Percentiles rank a stretch among this genome's conserved stretches.
Evolutionary conservation across 2,113 vertebrate genomes (phyloP).

Genomic region (Gymnarchus niloticus): DNA sequence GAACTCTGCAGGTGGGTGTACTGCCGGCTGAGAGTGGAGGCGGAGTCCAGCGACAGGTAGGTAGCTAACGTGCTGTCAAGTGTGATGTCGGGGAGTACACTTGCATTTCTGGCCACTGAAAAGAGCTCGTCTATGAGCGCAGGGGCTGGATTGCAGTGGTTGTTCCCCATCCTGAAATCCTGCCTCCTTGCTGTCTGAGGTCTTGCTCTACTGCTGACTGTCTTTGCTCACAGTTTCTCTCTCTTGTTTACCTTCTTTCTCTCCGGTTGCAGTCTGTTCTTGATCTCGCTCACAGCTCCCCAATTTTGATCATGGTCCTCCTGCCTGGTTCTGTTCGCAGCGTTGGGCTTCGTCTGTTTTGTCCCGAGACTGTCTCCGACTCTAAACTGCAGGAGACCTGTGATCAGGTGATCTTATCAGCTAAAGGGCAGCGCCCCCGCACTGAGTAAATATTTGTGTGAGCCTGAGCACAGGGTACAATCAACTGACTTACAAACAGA

Average conservation of each 20-base stretch:
- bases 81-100: conserved; percentile 58
- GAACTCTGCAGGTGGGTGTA: conserved; percentile 42
- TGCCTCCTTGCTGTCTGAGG: background rate
- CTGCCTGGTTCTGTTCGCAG: background rate
- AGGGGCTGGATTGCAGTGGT: conserved; percentile 44
- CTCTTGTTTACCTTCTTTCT: background rate
- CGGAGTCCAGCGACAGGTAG: conserved; percentile 61
- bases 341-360: background rate
- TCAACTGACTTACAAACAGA: background rate
- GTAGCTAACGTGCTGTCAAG: conserved; percentile 51
- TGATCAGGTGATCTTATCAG: background rate
- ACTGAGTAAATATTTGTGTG: conserved; percentile 21
- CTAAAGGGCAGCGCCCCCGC: background rate
- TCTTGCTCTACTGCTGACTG: background rate
- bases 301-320: background rate
- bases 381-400: background rate
- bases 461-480: conserved; percentile 13
- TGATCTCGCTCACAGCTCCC: background rate
- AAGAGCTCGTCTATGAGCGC: conserved; percentile 56
- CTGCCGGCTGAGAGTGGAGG: conserved; percentile 47
- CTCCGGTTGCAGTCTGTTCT: background rate
- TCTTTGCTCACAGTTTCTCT: background rate
- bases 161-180: conserved; percentile 34
- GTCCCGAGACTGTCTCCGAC: background rate
- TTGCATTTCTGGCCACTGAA: conserved; percentile 47